Base-by-base conservation (phyloP, 2,797 vertebrate species). In the Rhodeus uyekii region DNA sequence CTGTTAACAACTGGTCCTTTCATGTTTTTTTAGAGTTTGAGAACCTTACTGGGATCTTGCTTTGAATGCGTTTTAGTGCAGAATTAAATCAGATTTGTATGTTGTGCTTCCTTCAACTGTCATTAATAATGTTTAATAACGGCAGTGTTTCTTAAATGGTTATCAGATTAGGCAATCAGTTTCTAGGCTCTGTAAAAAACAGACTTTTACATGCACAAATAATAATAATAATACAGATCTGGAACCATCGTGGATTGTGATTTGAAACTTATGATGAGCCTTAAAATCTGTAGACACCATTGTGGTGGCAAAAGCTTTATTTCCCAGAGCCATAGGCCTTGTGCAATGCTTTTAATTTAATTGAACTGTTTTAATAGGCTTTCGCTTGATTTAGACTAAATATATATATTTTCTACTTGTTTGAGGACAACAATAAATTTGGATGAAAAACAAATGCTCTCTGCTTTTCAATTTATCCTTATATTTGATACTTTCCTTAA, bases 341-440 rank as follows among this genome's bases (percentile, higher is more conserved):
- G 91, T 93, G 91, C 91, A 92, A 92, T 92, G 88, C 87, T 88
- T 81, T 89, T 92, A 82, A 93, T 90, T 91, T 91, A 84, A 86
- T 81, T 88, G 86, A 88, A 90, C 88, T 87, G 87, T 91, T 90
- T 85, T 85, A 89, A 85, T 89, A 90, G 86, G 86, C 87, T 89
- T 87, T 91, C 86, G 89, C 90, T 91, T 92, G 85, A 87, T 91
- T 92, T 92, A 87, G 91, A 92, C 87, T 91, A 89, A 87, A 91
- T 90, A 91, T 92, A 91, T 92, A 92, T 92, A 92, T 93, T 93
- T 94, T 94, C 89, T 93, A 94, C 92, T 92, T 93, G 92, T 94
- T 94, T 93, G 89, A 91, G 89, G 90, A 93, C 88, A 88, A 90
- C 88, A 94, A 92, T 94, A 92, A 92, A 93, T 91, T 91, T 91